Percentiles rank a stretch among this genome's conserved stretches.
Evolutionary conservation across 2,888 invertebrate species (phyloP).

Genomic region (Yponomeuta evonymella): DNA sequence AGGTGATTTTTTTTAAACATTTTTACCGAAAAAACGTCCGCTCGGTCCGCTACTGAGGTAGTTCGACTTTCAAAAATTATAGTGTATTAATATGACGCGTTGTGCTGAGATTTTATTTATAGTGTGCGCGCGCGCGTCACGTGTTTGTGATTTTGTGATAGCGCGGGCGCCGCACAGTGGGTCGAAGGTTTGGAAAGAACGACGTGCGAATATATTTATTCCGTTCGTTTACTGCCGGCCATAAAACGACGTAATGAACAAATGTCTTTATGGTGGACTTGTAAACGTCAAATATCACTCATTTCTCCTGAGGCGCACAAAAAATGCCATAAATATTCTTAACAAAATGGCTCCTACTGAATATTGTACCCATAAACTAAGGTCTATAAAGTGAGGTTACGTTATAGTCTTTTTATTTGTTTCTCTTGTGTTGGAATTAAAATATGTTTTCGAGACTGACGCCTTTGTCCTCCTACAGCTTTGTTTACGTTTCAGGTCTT

Average conservation of each 20-base stretch:
- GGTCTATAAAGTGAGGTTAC: slow-evolving; percentile 67
- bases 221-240: slow-evolving; percentile 47
- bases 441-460: slow-evolving; percentile 45
- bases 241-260: slow-evolving; percentile 65
- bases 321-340: slow-evolving; percentile 70
- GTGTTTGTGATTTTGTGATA: slow-evolving; percentile 17
- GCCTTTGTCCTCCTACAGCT: slow-evolving; percentile 56
- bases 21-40: slow-evolving; percentile 38
- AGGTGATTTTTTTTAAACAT: slow-evolving; percentile 55
- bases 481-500: slow-evolving; percentile 12
- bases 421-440: slow-evolving; percentile 54
- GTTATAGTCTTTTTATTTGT: slow-evolving; percentile 66
- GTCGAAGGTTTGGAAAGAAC: slow-evolving; percentile 37
- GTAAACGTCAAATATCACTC: slow-evolving; percentile 69
- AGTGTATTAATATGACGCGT: slow-evolving; percentile 63
- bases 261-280: slow-evolving; percentile 68
- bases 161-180: slow-evolving; percentile 16
- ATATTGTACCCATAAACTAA: slow-evolving; percentile 66
- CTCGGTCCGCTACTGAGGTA: slow-evolving; percentile 66
- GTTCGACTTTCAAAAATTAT: slow-evolving; percentile 68
- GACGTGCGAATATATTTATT: slow-evolving; percentile 60
- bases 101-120: slow-evolving; percentile 60
- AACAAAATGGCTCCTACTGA: slow-evolving; percentile 72
- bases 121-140: slow-evolving; percentile 47
- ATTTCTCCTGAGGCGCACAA: slow-evolving; percentile 56